Base-by-base conservation (phyloP, 2,113 vertebrate species). In the Oenanthe oenanthe region DNA sequence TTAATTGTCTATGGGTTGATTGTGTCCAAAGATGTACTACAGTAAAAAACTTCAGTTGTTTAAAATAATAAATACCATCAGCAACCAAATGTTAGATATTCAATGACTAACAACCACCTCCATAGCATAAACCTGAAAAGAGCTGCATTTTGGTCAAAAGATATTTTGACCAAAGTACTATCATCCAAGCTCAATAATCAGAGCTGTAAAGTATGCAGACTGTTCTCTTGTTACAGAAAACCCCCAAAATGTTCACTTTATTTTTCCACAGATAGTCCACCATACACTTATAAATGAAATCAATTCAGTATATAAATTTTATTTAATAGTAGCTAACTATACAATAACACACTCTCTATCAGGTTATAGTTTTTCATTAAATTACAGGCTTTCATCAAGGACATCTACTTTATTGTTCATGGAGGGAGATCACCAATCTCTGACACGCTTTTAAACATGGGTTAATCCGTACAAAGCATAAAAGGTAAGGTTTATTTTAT, bases 381-480 rank as follows among this genome's bases (percentile, higher is more conserved):
- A 54, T 66, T 82, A 92, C 36, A 90, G 51, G 15, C 16, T 68
- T 61, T 28, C 22, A 82, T 17, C 6, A 2, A 45, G 28, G 6
- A 60, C n/a, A 47, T 43, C 38, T 79, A 28, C 11, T 72, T 68
- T 25, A 36, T 19, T 72, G 29, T 3, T 11, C 7, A 43, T 6
- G 18, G 7, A 14, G 25, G 11, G 13, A 75, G 12, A 11, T 1
- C 1, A 1, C 6, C n/a, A 56, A 1, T 11, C 58, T 62, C 43
- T 70, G n/a, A 14, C 87, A 50, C 10, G 10, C 18, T 45, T 85
- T 50, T 24, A 58, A 73, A 93, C 9, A 13, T 3, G 1, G 12
- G 4, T 62, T 88, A 48, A 89, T 36, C 26, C 5, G 79, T 42
- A 73, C 31, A 57, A 80, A 72, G 9, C 8, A 31, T 22, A 43